phyloP scores from a whole-genome alignment of 2,797 vertebrate genomes.

The Tokudaia tokunoshimensis region DNA sequence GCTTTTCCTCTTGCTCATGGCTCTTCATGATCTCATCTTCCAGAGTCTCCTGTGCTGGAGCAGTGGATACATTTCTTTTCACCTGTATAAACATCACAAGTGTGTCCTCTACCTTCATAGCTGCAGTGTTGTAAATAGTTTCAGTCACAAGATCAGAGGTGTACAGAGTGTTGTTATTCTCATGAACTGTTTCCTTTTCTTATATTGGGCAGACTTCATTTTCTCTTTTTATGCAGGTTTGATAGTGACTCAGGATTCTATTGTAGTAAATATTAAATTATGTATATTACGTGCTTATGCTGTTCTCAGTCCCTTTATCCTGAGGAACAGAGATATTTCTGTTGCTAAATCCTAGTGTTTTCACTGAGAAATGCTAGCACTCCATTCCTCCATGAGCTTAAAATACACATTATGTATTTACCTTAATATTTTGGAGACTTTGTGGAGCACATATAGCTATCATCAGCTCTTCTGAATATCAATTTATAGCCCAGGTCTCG shows the following conservation, averaged over 20 bases:
- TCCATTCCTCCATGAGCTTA: too few species aligned
- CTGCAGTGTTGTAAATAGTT: background rate
- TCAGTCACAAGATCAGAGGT: constrained; percentile 40
- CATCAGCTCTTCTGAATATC: background rate
- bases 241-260: background rate
- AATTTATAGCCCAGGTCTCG: background rate
- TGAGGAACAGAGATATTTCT: background rate
- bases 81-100: background rate
- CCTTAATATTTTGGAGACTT: background rate
- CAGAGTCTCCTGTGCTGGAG: background rate
- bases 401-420: too few species aligned
- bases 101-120: background rate
- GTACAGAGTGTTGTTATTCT: background rate
- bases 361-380: background rate
- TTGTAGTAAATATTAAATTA: background rate
- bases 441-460: background rate
- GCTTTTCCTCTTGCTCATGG: background rate
- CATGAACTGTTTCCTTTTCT: background rate
- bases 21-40: constrained; percentile 25
- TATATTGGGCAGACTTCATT: background rate
- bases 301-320: constrained; percentile 7
- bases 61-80: background rate
- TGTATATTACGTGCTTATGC: background rate
- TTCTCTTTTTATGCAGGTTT: background rate
- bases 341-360: background rate